Evolutionary conservation across 2,113 vertebrate genomes (phyloP).

Genomic region (Papio anubis): DNA sequence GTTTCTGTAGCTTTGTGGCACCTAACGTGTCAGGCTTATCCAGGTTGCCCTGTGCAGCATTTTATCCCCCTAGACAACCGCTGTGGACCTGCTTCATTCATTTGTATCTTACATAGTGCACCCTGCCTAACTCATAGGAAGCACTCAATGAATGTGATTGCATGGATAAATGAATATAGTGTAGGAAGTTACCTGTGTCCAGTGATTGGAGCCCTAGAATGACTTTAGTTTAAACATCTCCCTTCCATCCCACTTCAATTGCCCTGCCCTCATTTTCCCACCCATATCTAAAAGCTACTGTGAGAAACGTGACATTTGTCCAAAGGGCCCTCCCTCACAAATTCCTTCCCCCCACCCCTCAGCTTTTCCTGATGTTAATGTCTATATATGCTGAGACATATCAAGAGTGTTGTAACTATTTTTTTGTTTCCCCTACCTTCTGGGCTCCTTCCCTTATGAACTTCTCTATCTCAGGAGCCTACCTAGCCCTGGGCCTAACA

Average conservation of each 20-base stretch:
- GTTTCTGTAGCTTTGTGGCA: not conserved
- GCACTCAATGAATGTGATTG: not conserved
- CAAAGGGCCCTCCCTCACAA: not conserved
- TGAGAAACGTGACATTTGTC: constrained; percentile 34
- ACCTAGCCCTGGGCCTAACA: not conserved
- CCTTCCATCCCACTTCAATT: not conserved
- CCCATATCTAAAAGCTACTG: constrained; percentile 10
- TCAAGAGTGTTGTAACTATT: not conserved
- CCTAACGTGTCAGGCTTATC: not conserved
- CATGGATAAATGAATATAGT: not conserved
- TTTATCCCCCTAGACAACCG: not conserved
- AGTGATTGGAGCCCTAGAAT: not conserved
- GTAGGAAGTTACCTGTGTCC: not conserved
- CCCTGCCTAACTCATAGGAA: not conserved
- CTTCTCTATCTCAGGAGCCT: not conserved
- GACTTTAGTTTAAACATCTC: constrained; percentile 5
- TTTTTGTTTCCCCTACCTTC: not conserved
- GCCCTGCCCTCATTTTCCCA: not conserved
- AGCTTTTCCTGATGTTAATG: constrained; percentile 3
- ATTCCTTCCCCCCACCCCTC: not conserved
- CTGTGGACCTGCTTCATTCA: not conserved
- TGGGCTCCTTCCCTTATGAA: not conserved
- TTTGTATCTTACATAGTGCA: not conserved
- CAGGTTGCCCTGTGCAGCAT: not conserved
- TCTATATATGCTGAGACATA: not conserved